Evolutionary conservation across 2,888 invertebrate genomes (phyloP), one percentile per base, ranked within the genome.

Genomic region (Synanthedon formicaeformis): DNA sequence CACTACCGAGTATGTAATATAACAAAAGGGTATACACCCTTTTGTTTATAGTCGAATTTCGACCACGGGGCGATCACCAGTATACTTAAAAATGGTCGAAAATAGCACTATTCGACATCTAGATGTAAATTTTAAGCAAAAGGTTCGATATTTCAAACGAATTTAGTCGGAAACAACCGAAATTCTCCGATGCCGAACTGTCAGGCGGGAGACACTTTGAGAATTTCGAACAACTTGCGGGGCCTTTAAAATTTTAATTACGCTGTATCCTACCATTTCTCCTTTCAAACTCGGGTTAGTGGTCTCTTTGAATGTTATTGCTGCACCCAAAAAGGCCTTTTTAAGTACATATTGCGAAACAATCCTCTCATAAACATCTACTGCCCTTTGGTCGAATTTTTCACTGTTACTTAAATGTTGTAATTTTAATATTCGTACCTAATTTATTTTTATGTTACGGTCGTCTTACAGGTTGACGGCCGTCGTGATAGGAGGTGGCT

Each of bases 181-280:
- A 61, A 61, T 60, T 58, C 61, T 52, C 57, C 60, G 65, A 64
- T 63, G 61, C 62, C 56, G 60, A 65, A 65, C 60, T 61, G 55
- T 54, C 57, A 51, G 56, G 51, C 52, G 52, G 56, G 60, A 60
- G 59, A 58, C 62, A 57, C 61, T 59, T 54, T 50, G 59, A 59
- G 62, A 67, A 67, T 69, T 66, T 58, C 62, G 57, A 61, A 66
- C 65, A 64, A 65, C 62, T 64, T 57, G 64, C 57, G 61, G 62
- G 63, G 62, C 62, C 64, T 61, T 67, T 68, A 69, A 68, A 73
- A 74, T 75, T 75, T 75, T 76, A 77, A 78, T 78, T 77, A 72
- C 67, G 55, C 62, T 60, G 60, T 66, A 58, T 61, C 61, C 61
- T 60, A 61, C 64, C 64, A 66, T 71, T 67, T 61, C 65, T 60